Evolutionary conservation across 2,888 invertebrate genomes (phyloP), one percentile per base, ranked within the genome.

Genomic region (Gymnoscelis rufifasciata): DNA sequence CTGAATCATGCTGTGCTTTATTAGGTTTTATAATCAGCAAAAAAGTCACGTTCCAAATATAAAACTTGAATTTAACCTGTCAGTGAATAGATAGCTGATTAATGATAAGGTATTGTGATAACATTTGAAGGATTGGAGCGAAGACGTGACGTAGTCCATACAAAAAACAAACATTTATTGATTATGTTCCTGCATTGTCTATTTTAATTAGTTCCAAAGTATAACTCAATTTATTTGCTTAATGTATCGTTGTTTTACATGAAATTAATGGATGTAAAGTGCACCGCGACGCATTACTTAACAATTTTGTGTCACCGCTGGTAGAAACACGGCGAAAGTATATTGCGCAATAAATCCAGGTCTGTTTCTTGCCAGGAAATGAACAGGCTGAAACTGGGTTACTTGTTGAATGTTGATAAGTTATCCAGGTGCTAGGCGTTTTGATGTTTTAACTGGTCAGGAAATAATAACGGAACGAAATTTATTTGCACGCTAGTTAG

Each of bases 241-340:
- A n/a, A n/a, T n/a, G n/a, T n/a, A n/a, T n/a, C n/a, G n/a, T n/a
- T n/a, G n/a, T 29, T 7, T 29, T 1, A 26, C 26, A 11, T 29
- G 12, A 6, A 12, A 4, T 27, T 27, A 27, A 11, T 29, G 28
- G 7, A 29, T 29, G 12, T 4, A 29, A 5, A 7, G 10, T 11
- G 7, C 12, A 29, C 10, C 7, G 8, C 13, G 8, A 31, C 51
- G 43, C 56, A 59, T 70, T 59, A 59, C 60, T 44, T 54, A 58
- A 61, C 56, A 41, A 48, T 55, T 52, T 55, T 53, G 64, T 60
- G 64, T 62, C 63, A 48, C 41, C 24, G 30, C 46, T 47, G 47
- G 62, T 68, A 70, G 73, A 74, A 76, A 70, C 70, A 57, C 46
- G 54, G 71, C 66, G 77, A 77, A 75, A 78, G 76, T 59, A 57